Base-by-base conservation (phyloP, 2,113 vertebrate genomes). In the Pomatorhinus ruficollis region DNA sequence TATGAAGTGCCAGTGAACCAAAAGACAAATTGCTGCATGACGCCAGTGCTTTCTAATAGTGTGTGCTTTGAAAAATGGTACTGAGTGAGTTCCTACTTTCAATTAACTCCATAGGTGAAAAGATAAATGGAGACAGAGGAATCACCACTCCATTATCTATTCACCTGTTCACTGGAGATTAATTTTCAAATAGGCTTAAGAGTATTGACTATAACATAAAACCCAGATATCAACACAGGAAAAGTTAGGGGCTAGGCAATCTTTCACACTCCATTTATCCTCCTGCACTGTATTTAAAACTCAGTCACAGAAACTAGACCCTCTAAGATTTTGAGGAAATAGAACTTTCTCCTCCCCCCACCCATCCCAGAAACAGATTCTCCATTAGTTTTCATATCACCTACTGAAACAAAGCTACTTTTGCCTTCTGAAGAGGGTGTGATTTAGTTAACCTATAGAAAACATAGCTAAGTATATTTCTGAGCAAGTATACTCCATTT, bases 101-200 rank as follows among this genome's bases (percentile, higher is more conserved):
- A 75, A 54, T 87, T 87, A 66, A 54, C 37, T 94, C 16, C 59
- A 0, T 24, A 53, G 89, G 35, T 70, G 56, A 66, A 81, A 87
- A 87, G 77, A 89, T 71, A 85, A 95, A 83, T 74, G 64, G 45
- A 70, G 50, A 47, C 44, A 84, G 64, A 87, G 64, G 72, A 70
- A 65, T 78, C 64, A 35, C 47, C 68, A 39, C 39, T 71, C 35
- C 74, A 56, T 59, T 91, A 87, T 57, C 83, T 92, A 57, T 69
- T 97, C 92, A 94, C 93, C 77, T 95, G 87, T 82, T 95, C 92
- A 71, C 60, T 66, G 61, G 69, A 83, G 89, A 91, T 63, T 89
- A 37, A 59, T 96, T 95, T 94, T 81, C 64, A 87, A 57, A 84
- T 47, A 87, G 56, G 72, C 45, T 93, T 89, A 95, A 28, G 89